phyloP scores from a whole-genome alignment of 2,888 invertebrate species.

The Drosophila kokeensis region DNA sequence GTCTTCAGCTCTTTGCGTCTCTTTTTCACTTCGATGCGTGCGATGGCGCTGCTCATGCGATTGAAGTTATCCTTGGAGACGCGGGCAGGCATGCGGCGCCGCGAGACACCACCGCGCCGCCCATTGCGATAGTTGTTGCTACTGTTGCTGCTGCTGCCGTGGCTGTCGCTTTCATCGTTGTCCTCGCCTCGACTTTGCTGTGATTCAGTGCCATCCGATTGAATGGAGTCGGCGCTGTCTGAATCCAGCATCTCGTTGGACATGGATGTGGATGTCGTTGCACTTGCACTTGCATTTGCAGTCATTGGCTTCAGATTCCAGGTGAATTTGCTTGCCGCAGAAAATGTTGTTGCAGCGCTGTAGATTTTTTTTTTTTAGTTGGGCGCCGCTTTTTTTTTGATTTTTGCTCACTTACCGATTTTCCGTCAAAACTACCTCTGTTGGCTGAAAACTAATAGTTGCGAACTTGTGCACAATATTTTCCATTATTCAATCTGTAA shows the following conservation, averaged over 20 bases:
- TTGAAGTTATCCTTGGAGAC: conserved; percentile 80
- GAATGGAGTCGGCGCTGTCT: conserved; percentile 52
- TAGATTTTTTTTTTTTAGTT: not conserved
- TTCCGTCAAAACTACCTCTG: conserved; percentile 64
- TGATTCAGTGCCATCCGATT: conserved; percentile 68
- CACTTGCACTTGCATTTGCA: not conserved
- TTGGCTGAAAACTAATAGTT: conserved; percentile 77
- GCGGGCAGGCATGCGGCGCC: conserved; percentile 77
- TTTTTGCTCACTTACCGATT: conserved; percentile 67
- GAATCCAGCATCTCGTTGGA: conserved; percentile 47
- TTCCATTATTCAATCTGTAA: conserved; percentile 74
- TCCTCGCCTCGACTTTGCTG: conserved; percentile 57
- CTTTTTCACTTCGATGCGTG: conserved; percentile 69
- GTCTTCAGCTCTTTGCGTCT: conserved; percentile 59
- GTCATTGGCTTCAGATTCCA: conserved; percentile 38
- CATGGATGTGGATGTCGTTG: conserved; percentile 5
- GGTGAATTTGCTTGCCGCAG: conserved; percentile 16
- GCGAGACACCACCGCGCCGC: conserved; percentile 61
- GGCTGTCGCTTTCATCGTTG: conserved; percentile 57
- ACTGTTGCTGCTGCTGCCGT: conserved; percentile 24
- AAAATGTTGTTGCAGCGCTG: conserved; percentile 31
- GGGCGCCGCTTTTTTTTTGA: not conserved
- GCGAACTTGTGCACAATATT: conserved; percentile 81
- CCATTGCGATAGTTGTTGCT: conserved; percentile 14
- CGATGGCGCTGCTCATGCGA: conserved; percentile 77